These are phyloP conservation scores for Coelopa pilipes DNA, from an alignment of 2,888 invertebrate genomes.

Conservation along the genomic window DNA sequence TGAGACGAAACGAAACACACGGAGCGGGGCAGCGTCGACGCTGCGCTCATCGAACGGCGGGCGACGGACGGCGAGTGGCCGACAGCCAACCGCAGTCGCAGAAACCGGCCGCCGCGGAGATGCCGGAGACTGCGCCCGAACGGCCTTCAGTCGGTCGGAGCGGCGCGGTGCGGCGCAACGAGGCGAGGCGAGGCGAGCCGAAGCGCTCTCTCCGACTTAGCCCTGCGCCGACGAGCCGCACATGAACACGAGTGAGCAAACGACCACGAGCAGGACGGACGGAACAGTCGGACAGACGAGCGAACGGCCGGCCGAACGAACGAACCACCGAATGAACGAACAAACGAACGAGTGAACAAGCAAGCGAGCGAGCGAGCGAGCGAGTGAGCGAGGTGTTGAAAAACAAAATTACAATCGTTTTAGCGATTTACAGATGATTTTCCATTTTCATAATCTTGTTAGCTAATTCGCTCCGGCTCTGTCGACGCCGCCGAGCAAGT, in stretches of 20 bases:
- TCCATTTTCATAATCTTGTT: constrained; percentile 63
- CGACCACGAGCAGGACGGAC: constrained; percentile 9
- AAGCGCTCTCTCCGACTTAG: background rate
- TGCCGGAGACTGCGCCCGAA: background rate
- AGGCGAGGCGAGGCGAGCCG: background rate
- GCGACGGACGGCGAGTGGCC: background rate
- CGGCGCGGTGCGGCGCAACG: background rate
- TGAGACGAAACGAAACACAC: too few species aligned
- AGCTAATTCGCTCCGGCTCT: constrained; percentile 55
- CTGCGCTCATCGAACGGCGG: background rate
- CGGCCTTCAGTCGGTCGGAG: background rate
- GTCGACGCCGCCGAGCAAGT: constrained; percentile 6
- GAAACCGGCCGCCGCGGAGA: background rate
- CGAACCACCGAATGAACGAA: too few species aligned
- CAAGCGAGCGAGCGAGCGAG: constrained; percentile 23
- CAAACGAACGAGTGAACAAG: constrained; percentile 23
- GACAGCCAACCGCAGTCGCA: constrained; percentile 43
- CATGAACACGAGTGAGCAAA: constrained; percentile 26
- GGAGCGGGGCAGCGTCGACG: background rate
- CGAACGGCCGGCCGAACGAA: constrained; percentile 11
- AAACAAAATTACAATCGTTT: constrained; percentile 65
- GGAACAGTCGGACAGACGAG: constrained; percentile 42
- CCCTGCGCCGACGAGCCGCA: background rate
- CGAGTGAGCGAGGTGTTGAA: constrained; percentile 63
- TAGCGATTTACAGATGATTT: constrained; percentile 63